A percentile compares a stretch with the other conserved stretches of the same genome.
These are phyloP conservation scores for Percopsis omiscomaycus DNA, from an alignment of 2,797 vertebrate genomes.

Conservation along the genomic window DNA sequence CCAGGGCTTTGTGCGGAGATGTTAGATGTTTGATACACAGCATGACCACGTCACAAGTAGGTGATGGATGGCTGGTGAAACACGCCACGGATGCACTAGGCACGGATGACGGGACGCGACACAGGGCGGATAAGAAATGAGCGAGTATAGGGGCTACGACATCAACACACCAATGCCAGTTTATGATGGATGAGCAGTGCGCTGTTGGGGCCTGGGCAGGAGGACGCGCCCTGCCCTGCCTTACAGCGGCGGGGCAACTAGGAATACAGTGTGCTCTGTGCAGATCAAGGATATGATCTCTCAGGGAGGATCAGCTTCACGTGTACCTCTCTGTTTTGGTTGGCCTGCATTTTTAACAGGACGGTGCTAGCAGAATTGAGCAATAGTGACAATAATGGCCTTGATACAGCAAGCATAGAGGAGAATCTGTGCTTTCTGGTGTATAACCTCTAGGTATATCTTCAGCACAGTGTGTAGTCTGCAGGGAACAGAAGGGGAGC, in stretches of 20 bases:
- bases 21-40: slow-evolving; percentile 32
- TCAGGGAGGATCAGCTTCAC: background rate
- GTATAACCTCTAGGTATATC: slow-evolving; percentile 1
- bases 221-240: slow-evolving; percentile 13
- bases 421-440: slow-evolving; percentile 14
- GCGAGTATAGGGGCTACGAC: background rate
- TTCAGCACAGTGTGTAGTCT: slow-evolving; percentile 14
- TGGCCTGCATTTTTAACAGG: background rate
- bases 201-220: slow-evolving; percentile 33
- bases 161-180: slow-evolving; percentile 34
- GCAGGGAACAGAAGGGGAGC: slow-evolving; percentile 24
- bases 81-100: slow-evolving; percentile 32
- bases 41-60: slow-evolving; percentile 27
- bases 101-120: slow-evolving; percentile 39
- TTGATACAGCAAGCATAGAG: slow-evolving; percentile 6
- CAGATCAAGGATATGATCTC: background rate
- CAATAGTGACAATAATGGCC: background rate
- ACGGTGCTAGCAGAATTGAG: background rate
- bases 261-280: background rate
- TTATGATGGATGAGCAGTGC: slow-evolving; percentile 40
- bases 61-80: slow-evolving; percentile 41
- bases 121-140: slow-evolving; percentile 23
- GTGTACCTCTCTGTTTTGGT: background rate
- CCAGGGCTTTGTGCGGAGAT: slow-evolving; percentile 52
- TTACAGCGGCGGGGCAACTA: background rate